Conservation (phyloP, 1,140 invertebrate genomes). For the Ceratina australensis region DNA sequence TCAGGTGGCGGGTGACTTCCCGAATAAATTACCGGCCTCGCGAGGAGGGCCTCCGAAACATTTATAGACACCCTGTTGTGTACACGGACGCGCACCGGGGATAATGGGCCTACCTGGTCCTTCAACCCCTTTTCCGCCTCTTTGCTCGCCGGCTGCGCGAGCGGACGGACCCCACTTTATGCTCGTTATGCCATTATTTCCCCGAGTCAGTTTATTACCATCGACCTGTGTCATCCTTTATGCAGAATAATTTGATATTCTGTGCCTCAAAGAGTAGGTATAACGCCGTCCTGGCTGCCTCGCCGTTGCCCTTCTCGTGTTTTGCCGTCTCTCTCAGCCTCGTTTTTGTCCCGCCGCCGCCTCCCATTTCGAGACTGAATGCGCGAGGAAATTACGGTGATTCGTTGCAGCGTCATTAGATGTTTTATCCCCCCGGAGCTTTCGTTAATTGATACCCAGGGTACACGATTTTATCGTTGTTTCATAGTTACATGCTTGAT, state of each 20-base stretch:
- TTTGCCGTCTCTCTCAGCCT: not conserved
- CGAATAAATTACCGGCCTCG: constrained; percentile 70
- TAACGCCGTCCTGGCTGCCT: not conserved
- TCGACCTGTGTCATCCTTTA: constrained; percentile 67
- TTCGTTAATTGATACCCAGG: not conserved
- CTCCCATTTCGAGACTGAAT: not conserved
- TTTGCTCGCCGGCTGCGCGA: constrained; percentile 63
- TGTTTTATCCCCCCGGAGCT: not conserved
- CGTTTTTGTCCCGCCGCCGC: constrained; percentile 3
- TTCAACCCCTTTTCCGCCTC: constrained; percentile 64
- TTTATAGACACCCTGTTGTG: constrained; percentile 64
- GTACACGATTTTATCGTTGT: not conserved
- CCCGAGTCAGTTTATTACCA: constrained; percentile 65
- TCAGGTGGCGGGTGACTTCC: constrained; percentile 69
- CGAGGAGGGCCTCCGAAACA: constrained; percentile 62
- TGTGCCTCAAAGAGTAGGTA: constrained; percentile 53
- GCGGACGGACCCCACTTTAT: constrained; percentile 59
- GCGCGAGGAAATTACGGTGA: not conserved
- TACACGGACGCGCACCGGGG: constrained; percentile 54
- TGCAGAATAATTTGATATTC: constrained; percentile 65
- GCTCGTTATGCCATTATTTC: constrained; percentile 65
- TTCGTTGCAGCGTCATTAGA: not conserved
- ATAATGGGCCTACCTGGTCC: constrained; percentile 69
- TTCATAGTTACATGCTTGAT: too few species aligned
- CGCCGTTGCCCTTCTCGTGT: not conserved